These are phyloP conservation scores for Pycnonotus jocosus DNA, from an alignment of 2,113 vertebrate species.

Conservation along the genomic window DNA sequence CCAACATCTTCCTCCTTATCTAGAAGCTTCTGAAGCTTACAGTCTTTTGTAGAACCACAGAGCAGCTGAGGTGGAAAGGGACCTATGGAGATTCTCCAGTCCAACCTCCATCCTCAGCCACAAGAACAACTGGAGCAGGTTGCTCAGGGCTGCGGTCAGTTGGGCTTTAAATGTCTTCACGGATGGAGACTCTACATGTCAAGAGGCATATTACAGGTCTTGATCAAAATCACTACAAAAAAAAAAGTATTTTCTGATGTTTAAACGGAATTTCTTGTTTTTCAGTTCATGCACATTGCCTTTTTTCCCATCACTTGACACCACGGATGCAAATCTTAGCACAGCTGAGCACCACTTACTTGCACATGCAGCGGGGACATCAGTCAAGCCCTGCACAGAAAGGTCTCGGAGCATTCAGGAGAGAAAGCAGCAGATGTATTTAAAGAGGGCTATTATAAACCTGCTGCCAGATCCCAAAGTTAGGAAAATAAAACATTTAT, in stretches of 20 bases:
- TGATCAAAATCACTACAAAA: not conserved
- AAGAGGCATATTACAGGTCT: not conserved
- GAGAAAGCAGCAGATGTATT: not conserved
- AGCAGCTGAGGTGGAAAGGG: not conserved
- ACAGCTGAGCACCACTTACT: not conserved
- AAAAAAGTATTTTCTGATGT: not conserved
- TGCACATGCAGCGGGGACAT: not conserved
- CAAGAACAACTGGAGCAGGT: not conserved
- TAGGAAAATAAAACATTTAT: not conserved
- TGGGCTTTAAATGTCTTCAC: not conserved
- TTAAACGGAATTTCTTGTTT: not conserved
- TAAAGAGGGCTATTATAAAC: not conserved
- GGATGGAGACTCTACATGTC: not conserved
- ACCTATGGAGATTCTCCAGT: not conserved
- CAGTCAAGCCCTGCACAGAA: not conserved
- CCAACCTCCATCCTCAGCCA: not conserved
- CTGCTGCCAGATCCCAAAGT: not conserved
- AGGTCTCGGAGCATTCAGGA: not conserved
- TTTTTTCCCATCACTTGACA: not conserved
- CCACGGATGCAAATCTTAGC: rapidly evolving
- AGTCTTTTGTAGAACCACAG: not conserved
- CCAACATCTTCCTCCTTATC: not conserved
- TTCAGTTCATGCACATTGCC: not conserved
- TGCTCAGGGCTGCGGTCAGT: not conserved
- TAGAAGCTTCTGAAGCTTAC: not conserved